Evolutionary conservation across 2,113 vertebrate species (phyloP), one percentile per base, ranked within the genome.

Genomic region (Phylloscopus whistleri): DNA sequence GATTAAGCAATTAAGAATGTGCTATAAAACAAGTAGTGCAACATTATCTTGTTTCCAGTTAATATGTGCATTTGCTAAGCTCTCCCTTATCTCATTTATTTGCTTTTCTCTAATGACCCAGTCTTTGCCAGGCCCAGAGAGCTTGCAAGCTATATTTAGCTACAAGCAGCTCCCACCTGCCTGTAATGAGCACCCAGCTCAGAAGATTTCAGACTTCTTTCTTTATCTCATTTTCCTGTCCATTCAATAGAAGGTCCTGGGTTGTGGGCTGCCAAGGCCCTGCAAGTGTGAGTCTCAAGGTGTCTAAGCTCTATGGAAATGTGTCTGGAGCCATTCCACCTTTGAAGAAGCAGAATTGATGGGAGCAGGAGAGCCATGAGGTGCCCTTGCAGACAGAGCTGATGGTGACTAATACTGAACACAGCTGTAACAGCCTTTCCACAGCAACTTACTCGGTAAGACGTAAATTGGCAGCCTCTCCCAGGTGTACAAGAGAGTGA

Each of bases 21-120:
- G 51, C 81, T 83, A 51, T 88, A 70, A 90, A 88, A 43, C 49
- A 63, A 23, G 67, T 59, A 86, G 82, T 28, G 35, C 72, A 53
- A n/a, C 1, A 5, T 94, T 95, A 78, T 68, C 79, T 93, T 93
- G 64, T 86, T 96, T 86, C 91, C 24, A 86, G 83, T 37, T 94
- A 87, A 81, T 93, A 81, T 41, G 19, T 41, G n/a, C 76, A 41
- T 55, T 93, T 86, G 60, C 68, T 87, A 88, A 94, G 52, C 35
- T 85, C 52, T 70, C 70, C 26, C 56, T 75, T 59, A 81, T 90
- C 76, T n/a, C 33, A 63, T 56, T 49, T 86, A 52, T 93, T 95
- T 96, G 59, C 43, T 94, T 90, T 89, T 56, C 75, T 56, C 64
- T 80, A 75, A 81, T 33, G 52, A 56, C 43, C 70, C 48, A 13